Base-by-base conservation (phyloP, 2,113 vertebrate species). In the Callopanchax toddi region DNA sequence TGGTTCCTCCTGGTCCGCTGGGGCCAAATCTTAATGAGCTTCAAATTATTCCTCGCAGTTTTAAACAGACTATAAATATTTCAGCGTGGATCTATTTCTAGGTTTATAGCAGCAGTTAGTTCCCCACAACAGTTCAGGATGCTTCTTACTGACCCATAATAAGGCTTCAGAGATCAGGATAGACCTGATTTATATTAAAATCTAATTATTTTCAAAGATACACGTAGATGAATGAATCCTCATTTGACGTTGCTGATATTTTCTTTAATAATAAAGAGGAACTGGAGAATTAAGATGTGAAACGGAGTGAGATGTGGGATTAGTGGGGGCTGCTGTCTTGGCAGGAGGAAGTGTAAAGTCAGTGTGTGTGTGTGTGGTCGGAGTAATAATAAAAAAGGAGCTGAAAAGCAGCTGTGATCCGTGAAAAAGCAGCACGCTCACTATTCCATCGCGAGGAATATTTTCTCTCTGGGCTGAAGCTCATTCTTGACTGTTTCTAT, bases 1-100 rank as follows among this genome's bases (percentile, higher is more conserved):
- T 10, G 37, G 42, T 42, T 80, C 67, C 37, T 68, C 17, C 37
- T n/a, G 36, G 11, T 55, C 44, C 1, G 12, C 32, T 51, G 56
- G 51, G 32, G 6, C 59, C 57, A 57, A 61, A 73, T 82, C 55
- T 49, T 79, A 80, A 89, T 84, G 78, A 83, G 69, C 66, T 71
- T 75, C 54, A 78, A 71, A 87, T 76, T 26, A 54, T 69, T 82
- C 53, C 57, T 58, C 72, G 67, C 51, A 59, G 60, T 82, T 85
- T 85, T 72, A 67, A 52, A 44, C 62, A 71, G 61, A 59, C 74
- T 66, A 79, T 87, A 79, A 86, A 87, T 88, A 87, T 88, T 85
- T 84, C 55, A 87, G 37, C 21, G 68, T 61, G 49, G 62, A 85
- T 13, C 15, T 67, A 71, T 69, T 69, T 79, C 46, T 50, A 15